phyloP scores from a whole-genome alignment of 2,888 invertebrate species.

The Phalera bucephala region DNA sequence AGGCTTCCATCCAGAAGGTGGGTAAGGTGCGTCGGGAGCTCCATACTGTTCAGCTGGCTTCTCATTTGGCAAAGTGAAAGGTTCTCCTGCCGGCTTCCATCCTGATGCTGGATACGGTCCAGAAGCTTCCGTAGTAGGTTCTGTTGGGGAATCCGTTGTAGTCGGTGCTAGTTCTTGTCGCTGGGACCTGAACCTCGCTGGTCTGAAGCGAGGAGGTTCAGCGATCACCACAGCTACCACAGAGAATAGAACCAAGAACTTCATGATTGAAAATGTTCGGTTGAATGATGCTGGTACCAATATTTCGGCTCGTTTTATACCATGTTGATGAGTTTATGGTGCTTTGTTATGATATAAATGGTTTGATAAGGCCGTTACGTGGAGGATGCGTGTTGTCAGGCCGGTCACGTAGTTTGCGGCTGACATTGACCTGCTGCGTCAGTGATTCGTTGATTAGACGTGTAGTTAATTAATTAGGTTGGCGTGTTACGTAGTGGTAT shows the following conservation, averaged over 20 bases:
- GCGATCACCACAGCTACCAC: constrained; percentile 50
- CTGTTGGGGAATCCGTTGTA: constrained; percentile 63
- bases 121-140: constrained; percentile 57
- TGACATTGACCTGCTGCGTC: constrained; percentile 59
- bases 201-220: constrained; percentile 72
- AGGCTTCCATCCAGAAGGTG: constrained; percentile 73
- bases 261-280: constrained; percentile 50
- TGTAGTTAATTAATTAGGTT: constrained; percentile 29
- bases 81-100: constrained; percentile 67
- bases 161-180: constrained; percentile 71
- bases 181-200: constrained; percentile 73
- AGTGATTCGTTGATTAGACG: constrained; percentile 26
- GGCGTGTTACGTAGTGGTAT: constrained; percentile 14
- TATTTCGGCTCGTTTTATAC: constrained; percentile 49
- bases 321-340: constrained; percentile 49
- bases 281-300: constrained; percentile 44
- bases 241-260: constrained; percentile 54
- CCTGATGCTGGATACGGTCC: constrained; percentile 64
- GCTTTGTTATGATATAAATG: constrained; percentile 68
- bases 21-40: constrained; percentile 50
- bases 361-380: constrained; percentile 44
- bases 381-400: constrained; percentile 45
- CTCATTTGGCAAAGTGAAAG: constrained; percentile 55
- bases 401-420: constrained; percentile 51
- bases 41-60: constrained; percentile 42